Base-by-base conservation (phyloP, 2,888 invertebrate species). In the Arctia plantaginis region DNA sequence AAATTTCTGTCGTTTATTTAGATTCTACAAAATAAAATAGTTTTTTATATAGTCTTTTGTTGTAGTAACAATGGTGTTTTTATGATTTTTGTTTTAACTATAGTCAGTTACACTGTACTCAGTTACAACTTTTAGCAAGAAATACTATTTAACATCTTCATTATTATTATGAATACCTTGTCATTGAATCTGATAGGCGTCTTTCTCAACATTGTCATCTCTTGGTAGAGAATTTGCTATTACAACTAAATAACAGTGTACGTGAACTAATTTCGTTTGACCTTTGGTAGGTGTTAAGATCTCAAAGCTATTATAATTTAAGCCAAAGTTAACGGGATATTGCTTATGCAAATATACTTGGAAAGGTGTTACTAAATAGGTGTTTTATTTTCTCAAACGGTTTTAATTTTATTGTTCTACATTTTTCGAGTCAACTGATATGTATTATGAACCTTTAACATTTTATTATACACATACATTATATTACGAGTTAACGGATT, bases 271-370 rank as follows among this genome's bases (percentile, higher is more conserved):
- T 84, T 86, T 85, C 71, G 76, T 77, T 82, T 80, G 82, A 86
- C 84, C 82, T 84, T 86, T 82, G 80, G 86, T 85, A 80, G 86
- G 84, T 86, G 82, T 83, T 79, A 77, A 81, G 71, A 76, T 77
- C 74, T 72, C 55, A 64, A 70, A 79, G 72, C 68, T 27, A 59
- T 59, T 59, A 59, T 62, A 30, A 30, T 30, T 30, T 18, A 30
- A 62, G 30, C 30, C 15, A 18, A 62, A 62, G 62, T 2, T 62
- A 62, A 62, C 30, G 62, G 62, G 8, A 62, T 30, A 62, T 77
- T 44, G 41, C 51, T 51, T 51, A 68, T 15, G 39, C 20, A 66
- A 39, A 66, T 23, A 39, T n/a, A 23, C n/a, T 20, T 15, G 12
- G 23, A 66, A n/a, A 33, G 39, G n/a, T 66, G 12, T 1, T 35